Evolutionary conservation across 2,888 invertebrate genomes (phyloP).

Genomic region (Halictus quadricinctus): DNA sequence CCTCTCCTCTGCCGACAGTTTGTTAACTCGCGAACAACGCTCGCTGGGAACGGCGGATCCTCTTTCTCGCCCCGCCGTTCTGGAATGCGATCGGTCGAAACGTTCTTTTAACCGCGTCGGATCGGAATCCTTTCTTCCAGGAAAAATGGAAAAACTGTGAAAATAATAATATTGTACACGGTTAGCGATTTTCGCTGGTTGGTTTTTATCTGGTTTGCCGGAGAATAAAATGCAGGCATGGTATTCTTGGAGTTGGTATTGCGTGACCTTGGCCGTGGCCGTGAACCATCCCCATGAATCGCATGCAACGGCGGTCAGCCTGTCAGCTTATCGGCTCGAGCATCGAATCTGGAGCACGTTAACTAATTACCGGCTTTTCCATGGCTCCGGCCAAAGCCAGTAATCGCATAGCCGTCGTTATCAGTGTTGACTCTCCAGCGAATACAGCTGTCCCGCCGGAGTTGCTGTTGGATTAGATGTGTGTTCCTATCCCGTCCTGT

Average conservation of each 20-base stretch:
- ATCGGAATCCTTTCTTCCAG: neutral
- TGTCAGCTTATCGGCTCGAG: conserved; percentile 69
- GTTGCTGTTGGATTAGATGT: conserved; percentile 45
- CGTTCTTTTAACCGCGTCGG: neutral
- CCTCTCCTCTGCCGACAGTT: conserved; percentile 5
- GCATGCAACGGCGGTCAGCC: conserved; percentile 62
- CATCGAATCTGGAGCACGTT: conserved; percentile 73
- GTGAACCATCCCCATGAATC: conserved; percentile 60
- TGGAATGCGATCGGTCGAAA: neutral
- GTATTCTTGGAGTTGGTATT: neutral
- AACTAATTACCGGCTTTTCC: conserved; percentile 73
- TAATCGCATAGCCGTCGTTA: conserved; percentile 67
- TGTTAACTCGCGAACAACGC: conserved; percentile 9
- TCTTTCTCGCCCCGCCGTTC: neutral
- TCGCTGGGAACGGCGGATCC: neutral
- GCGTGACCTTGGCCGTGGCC: conserved; percentile 68
- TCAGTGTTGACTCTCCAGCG: conserved; percentile 69
- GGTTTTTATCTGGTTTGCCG: neutral
- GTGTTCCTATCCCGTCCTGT: conserved; percentile 18
- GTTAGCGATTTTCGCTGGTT: neutral
- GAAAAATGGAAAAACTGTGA: neutral
- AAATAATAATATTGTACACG: neutral
- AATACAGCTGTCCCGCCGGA: conserved; percentile 56
- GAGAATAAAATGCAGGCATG: neutral
- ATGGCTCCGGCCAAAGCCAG: conserved; percentile 63